Evolutionary conservation across 2,888 invertebrate genomes (phyloP).

Genomic region (Lysandra coridon): DNA sequence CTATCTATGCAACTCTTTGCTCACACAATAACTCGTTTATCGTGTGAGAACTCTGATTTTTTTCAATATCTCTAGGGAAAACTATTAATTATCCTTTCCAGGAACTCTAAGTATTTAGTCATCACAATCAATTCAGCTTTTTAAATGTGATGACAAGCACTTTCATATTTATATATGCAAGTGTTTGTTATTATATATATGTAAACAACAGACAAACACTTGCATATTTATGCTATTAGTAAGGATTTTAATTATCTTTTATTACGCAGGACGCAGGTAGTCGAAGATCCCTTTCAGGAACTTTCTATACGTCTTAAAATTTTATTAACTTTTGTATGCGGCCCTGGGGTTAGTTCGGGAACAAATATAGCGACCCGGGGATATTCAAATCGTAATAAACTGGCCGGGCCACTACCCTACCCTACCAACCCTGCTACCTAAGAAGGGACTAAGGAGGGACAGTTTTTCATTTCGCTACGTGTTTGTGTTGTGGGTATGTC

Average conservation of each 20-base stretch:
- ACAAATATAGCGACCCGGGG: slow-evolving; percentile 47
- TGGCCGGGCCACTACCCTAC: slow-evolving; percentile 42
- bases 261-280: neutral
- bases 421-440: neutral
- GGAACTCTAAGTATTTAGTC: too few species aligned
- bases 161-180: too few species aligned
- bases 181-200: too few species aligned
- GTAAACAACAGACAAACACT: too few species aligned
- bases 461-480: slow-evolving; percentile 11
- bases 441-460: neutral
- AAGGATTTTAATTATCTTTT: neutral
- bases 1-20: too few species aligned
- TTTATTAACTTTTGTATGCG: slow-evolving; percentile 22
- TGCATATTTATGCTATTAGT: too few species aligned
- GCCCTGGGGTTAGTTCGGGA: slow-evolving; percentile 19
- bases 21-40: too few species aligned
- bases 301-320: slow-evolving; percentile 17
- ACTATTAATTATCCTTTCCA: too few species aligned
- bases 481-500: neutral
- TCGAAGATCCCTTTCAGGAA: neutral
- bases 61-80: too few species aligned
- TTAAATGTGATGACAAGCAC: too few species aligned
- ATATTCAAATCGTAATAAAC: slow-evolving; percentile 59
- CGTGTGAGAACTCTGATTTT: too few species aligned
- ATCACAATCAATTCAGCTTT: too few species aligned